Evolutionary conservation across 2,888 invertebrate species (phyloP).

Genomic region (Leptopilina drosophilae): DNA sequence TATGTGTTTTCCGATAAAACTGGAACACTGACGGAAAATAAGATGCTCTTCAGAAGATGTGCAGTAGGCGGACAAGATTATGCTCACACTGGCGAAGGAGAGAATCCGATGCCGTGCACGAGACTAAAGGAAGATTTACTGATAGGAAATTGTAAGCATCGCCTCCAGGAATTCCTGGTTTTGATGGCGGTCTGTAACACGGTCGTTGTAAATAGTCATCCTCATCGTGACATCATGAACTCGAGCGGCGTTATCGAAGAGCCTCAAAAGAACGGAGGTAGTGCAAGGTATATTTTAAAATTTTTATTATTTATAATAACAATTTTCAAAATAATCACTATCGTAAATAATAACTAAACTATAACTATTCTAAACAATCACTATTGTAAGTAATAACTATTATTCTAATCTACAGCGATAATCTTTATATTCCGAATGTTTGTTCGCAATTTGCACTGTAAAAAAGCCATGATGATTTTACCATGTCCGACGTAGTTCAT

Average conservation of each 20-base stretch:
- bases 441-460: too few species aligned
- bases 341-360: too few species aligned
- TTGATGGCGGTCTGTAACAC: conserved; percentile 97
- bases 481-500: too few species aligned
- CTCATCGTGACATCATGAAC: conserved; percentile 86
- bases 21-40: conserved; percentile 97
- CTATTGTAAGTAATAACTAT: too few species aligned
- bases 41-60: conserved; percentile 96
- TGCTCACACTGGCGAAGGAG: conserved; percentile 85
- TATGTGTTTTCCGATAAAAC: conserved; percentile 99
- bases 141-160: conserved; percentile 81
- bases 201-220: conserved; percentile 93
- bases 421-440: too few species aligned
- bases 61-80: conserved; percentile 94
- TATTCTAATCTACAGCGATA: too few species aligned
- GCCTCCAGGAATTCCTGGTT: conserved; percentile 92
- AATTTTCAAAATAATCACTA: not conserved
- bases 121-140: conserved; percentile 79
- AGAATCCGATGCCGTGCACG: conserved; percentile 80
- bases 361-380: too few species aligned
- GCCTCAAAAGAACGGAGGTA: conserved; percentile 67
- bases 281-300: conserved; percentile 63
- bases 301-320: not conserved
- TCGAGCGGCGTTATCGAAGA: conserved; percentile 83
- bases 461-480: too few species aligned